Percentiles rank a stretch among this genome's conserved stretches.
Conservation (phyloP, 1,140 invertebrate species). For the Bombus sibiricus region DNA sequence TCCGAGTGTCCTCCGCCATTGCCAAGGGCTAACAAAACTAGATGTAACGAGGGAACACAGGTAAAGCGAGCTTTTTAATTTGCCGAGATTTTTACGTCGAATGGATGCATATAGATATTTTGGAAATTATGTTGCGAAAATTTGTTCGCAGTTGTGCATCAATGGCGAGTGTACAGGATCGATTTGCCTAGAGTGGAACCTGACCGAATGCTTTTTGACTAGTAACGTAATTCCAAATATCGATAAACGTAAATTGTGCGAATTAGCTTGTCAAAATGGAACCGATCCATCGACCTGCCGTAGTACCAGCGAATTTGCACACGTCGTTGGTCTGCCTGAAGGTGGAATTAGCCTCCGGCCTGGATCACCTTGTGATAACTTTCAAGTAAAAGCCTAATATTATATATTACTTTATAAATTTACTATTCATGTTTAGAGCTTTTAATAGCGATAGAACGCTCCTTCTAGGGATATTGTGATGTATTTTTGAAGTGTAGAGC, state of each 20-base stretch:
- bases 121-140: neutral
- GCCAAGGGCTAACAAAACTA: conserved; percentile 90
- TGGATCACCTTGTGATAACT: conserved; percentile 99
- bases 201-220: conserved; percentile 98
- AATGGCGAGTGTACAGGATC: conserved; percentile 97
- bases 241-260: conserved; percentile 95
- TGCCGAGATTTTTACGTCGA: neutral
- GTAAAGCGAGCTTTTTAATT: conserved; percentile 70
- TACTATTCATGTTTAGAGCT: neutral
- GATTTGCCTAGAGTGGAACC: conserved; percentile 96
- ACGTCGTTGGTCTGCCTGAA: conserved; percentile 88
- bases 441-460: neutral
- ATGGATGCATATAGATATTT: neutral
- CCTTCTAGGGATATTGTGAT: conserved; percentile 95
- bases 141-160: conserved; percentile 91
- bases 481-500: conserved; percentile 98
- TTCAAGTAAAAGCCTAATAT: conserved; percentile 87
- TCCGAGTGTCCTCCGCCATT: conserved; percentile 93
- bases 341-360: conserved; percentile 95
- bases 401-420: neutral
- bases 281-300: conserved; percentile 90
- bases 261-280: conserved; percentile 96
- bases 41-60: conserved; percentile 92
- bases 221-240: conserved; percentile 91
- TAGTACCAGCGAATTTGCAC: conserved; percentile 93